A percentile compares a stretch with the other conserved stretches of the same genome.
Evolutionary conservation across 2,113 vertebrate species (phyloP).

Genomic region (Protobothrops flavoviridis): DNA sequence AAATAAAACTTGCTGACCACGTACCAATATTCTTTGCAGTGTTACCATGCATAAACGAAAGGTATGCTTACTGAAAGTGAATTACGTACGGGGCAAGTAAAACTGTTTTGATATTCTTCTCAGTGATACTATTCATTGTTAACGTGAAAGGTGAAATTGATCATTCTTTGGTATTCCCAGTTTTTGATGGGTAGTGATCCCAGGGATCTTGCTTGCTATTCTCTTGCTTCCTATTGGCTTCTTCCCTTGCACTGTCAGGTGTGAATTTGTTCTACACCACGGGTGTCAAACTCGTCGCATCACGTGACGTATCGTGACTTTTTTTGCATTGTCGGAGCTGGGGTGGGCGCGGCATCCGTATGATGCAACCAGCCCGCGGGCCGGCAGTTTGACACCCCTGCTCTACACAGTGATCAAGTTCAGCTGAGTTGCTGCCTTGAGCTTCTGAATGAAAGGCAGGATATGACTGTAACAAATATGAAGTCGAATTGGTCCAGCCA

Average conservation of each 20-base stretch:
- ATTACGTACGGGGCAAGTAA: background rate
- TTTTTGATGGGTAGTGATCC: background rate
- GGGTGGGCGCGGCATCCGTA: no score
- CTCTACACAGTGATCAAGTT: background rate
- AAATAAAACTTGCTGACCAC: background rate
- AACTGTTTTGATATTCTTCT: background rate
- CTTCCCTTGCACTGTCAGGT: background rate
- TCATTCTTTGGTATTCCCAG: background rate
- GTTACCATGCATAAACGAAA: constrained; percentile 16
- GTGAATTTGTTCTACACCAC: background rate
- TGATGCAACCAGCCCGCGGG: no score
- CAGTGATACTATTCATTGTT: background rate
- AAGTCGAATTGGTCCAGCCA: background rate
- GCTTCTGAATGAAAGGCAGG: background rate
- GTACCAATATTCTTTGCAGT: background rate
- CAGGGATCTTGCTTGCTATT: background rate
- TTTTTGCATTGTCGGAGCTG: no score
- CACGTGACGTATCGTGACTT: no score
- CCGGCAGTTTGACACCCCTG: no score
- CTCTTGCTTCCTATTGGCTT: background rate
- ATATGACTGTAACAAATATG: background rate
- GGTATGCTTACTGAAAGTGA: background rate
- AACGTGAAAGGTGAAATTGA: background rate
- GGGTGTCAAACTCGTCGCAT: no score
- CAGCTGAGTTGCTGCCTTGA: background rate